Evolutionary conservation across 1,140 invertebrate species (phyloP).

Genomic region (Metaphire vulgaris): DNA sequence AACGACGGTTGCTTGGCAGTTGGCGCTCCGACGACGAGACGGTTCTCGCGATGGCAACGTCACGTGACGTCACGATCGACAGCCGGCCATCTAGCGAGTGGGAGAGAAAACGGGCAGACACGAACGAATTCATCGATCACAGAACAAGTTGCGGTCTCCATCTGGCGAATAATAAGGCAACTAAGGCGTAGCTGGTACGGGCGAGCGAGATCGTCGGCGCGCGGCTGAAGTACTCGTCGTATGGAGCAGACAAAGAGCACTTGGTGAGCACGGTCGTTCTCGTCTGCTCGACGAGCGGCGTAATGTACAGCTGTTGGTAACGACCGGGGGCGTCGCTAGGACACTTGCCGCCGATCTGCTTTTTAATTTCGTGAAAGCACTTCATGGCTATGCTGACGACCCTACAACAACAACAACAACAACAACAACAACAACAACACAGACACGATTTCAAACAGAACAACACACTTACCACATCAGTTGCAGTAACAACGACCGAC

Average conservation of each 20-base stretch:
- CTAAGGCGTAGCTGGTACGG: not conserved
- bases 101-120: too few relatives aligned
- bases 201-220: not conserved
- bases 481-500: too few relatives aligned
- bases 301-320: not conserved
- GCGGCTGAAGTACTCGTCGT: not conserved
- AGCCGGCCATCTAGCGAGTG: too few relatives aligned
- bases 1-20: too few relatives aligned
- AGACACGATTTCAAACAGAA: too few relatives aligned
- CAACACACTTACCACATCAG: too few relatives aligned
- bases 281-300: not conserved
- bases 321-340: not conserved
- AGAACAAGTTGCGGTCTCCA: not conserved
- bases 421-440: too few relatives aligned
- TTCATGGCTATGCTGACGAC: not conserved
- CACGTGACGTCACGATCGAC: too few relatives aligned
- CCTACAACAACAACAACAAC: too few relatives aligned
- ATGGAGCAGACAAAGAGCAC: not conserved
- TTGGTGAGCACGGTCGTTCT: not conserved
- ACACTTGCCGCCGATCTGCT: not conserved
- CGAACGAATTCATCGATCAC: too few relatives aligned
- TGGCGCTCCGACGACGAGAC: too few relatives aligned
- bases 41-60: too few relatives aligned
- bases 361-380: not conserved
- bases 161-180: not conserved